Evolutionary conservation across 2,113 vertebrate species (phyloP).

Genomic region (zebrafish (Danio rerio)): GRCz12tu NC_133190.1:26207501-26208000

Average conservation of each 20-base stretch:
- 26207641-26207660: constrained; percentile 29
- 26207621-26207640: constrained; percentile 20
- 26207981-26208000: constrained; percentile 13
- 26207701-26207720: not conserved
- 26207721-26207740: not conserved
- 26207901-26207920: not conserved
- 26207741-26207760: not conserved
- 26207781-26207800: not conserved
- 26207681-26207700: constrained; percentile 41
- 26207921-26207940: not conserved
- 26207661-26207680: constrained; percentile 26
- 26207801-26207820: not conserved
- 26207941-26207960: constrained; percentile 11
- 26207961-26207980: constrained; percentile 45
- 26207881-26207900: not conserved
- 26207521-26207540: not conserved
- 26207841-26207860: not conserved
- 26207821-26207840: not conserved
- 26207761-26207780: not conserved
- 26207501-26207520: constrained; percentile 15
- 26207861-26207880: constrained; percentile 30
- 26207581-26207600: constrained; percentile 28
- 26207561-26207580: not conserved
- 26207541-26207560: constrained; percentile 1
- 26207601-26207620: constrained; percentile 16